Evolutionary conservation across 1,140 invertebrate genomes (phyloP), one percentile per base, ranked within the genome.

Genomic region (Venustaconcha ellipsiformis): DNA sequence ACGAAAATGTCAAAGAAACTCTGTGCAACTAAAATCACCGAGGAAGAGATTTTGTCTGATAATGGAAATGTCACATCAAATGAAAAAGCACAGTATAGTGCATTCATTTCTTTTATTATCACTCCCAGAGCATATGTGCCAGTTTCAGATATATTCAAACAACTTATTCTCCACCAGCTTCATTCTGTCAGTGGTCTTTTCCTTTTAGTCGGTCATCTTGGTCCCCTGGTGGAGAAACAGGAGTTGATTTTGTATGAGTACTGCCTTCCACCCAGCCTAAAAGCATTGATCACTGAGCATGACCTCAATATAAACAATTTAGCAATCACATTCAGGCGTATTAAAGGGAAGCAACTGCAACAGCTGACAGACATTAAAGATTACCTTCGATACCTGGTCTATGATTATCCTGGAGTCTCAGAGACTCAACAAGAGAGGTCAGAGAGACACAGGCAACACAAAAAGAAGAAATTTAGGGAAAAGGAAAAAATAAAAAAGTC

Each of bases 191-290:
- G 67, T 26, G 72, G 67, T 8, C 79, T 73, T 66, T 71, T 71
- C 37, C 20, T 82, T 11, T 55, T 78, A 5, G 78, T 77, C 18
- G 77, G 70, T 75, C 81, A 80, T 60, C 18, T 82, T 20, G 81
- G 81, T 56, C 81, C 81, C 69, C 60, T 82, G 55, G 72, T 80
- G n/a, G 74, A 79, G 26, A 78, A 74, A 26, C 71, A 78, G 20
- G 67, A 79, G 64, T 55, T 82, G 17, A 67, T 77, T 57, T 68
- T 82, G 26, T 82, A 82, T 70, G 59, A 80, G 63, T 79, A 80
- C 15, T 63, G 59, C 20, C 37, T 70, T 59, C 74, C 74, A 70
- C 12, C 30, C 13, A 67, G n/a, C 20, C 37, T 59, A 15, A 30
- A 57, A 13, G 64, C 66, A n/a, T 12, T 26, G 13, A 26, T 37